Evolutionary conservation across 1,140 invertebrate genomes (phyloP), one percentile per base, ranked within the genome.

Genomic region (Drosophila bocqueti): DNA sequence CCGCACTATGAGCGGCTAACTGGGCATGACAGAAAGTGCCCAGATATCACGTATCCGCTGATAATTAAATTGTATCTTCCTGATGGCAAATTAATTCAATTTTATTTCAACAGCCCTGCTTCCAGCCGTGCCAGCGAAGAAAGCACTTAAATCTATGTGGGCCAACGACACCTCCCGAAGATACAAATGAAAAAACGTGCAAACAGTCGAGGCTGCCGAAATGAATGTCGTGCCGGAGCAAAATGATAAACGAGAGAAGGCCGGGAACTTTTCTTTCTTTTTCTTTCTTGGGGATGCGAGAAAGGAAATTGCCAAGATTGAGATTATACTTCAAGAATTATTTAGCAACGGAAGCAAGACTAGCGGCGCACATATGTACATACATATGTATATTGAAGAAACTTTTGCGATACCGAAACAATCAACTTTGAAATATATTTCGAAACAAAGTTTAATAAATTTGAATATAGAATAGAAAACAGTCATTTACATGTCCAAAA

Each of bases 151-250:
- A 72, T 52, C 52, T 50, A 72, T 72, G 67, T 50, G 54, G 38
- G 38, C 67, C 36, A 73, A 31, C 45, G 43, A 73, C 36, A 67
- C 31, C 67, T 43, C 42, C 64, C 40, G 40, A 68, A 73, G 42
- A 61, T 43, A 74, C 69, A 74, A 74, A 74, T 73, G 67, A 73
- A 74, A 71, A 74, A 73, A 73, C 71, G 67, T 73, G 55, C 67
- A 67, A 67, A 38, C 63, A 69, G 63, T 31, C 63, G 16, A 45
- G 61, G 47, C 47, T 24, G 24, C 52, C 46, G 42, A 73, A 73
- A 72, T 73, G 34, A 73, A 73, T 73, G 55, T 43, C 69, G 54
- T 72, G 43, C 21, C 43, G 24, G 15, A 42, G 38, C 38, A 11
- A 67, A 50, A 72, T 73, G 69, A 73, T 61, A 61, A 61, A 61